phyloP scores from a whole-genome alignment of 92 coral and sea anemone genomes.

The Porites cylindrica region DNA sequence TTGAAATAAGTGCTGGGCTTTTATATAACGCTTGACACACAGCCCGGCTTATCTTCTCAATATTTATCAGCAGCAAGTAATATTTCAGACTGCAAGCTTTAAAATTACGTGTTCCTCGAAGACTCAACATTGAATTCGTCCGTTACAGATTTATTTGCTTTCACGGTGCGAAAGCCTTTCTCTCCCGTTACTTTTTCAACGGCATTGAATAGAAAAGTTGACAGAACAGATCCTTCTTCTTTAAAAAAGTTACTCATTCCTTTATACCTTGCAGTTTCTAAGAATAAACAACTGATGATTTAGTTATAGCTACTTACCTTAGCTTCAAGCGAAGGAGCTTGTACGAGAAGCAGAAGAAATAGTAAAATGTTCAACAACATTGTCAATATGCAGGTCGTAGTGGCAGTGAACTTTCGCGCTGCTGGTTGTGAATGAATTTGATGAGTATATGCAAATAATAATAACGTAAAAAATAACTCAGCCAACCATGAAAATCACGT shows the following conservation, averaged over 20 bases:
- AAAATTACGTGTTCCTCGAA: neutral
- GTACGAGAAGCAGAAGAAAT: conserved; percentile 5
- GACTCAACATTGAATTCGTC: neutral
- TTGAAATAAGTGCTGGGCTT: no score
- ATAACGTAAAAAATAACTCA: conserved; percentile 3
- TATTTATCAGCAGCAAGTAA: no score
- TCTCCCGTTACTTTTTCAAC: neutral
- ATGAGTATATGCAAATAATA: neutral
- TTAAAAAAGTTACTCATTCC: neutral
- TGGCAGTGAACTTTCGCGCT: neutral
- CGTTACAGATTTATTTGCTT: neutral
- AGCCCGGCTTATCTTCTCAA: no score
- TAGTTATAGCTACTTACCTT: conserved; percentile 19
- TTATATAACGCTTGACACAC: no score
- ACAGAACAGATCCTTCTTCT: neutral
- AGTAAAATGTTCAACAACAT: conserved; percentile 3
- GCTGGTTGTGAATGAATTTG: neutral
- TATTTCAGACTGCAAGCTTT: neutral
- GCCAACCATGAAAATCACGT: conserved; percentile 3
- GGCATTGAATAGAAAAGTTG: neutral
- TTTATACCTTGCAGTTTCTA: neutral
- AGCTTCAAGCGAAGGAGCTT: neutral
- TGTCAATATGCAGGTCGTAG: neutral
- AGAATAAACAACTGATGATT: neutral
- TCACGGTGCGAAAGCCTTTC: neutral